Conservation (phyloP, 2,113 vertebrate genomes). For the Aptenodytes patagonicus region DNA sequence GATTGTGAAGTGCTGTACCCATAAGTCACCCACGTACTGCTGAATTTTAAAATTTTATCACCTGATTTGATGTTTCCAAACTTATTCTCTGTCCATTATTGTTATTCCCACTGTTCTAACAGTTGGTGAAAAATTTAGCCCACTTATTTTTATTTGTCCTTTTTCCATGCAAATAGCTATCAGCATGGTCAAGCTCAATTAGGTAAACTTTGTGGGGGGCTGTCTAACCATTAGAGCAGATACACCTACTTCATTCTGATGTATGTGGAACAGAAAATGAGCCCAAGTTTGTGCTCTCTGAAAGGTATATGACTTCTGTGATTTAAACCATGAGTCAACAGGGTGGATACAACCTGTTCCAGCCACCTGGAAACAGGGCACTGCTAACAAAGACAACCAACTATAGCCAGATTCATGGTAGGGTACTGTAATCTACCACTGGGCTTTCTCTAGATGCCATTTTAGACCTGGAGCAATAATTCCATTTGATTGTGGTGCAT, state of each 20-base stretch:
- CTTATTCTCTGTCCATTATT: neutral
- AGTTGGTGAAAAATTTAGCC: neutral
- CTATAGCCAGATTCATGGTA: neutral
- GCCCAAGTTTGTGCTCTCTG: neutral
- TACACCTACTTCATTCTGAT: neutral
- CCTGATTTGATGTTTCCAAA: neutral
- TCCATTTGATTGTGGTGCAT: neutral
- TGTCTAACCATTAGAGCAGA: neutral
- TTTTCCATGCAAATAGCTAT: neutral
- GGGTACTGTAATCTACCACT: neutral
- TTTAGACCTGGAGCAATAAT: neutral
- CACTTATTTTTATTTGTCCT: neutral
- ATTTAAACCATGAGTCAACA: neutral
- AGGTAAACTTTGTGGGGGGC: neutral
- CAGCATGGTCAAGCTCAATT: neutral
- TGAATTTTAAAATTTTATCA: neutral
- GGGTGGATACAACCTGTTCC: neutral
- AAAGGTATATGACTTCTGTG: neutral
- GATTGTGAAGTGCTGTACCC: neutral
- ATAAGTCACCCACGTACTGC: fast-evolving
- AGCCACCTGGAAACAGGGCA: neutral
- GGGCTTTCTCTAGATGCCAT: neutral
- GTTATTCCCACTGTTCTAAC: neutral
- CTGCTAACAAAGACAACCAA: neutral
- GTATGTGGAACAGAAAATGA: neutral